Base-by-base conservation (phyloP, 2,113 vertebrate genomes). In the Anarrhichthys ocellatus region DNA sequence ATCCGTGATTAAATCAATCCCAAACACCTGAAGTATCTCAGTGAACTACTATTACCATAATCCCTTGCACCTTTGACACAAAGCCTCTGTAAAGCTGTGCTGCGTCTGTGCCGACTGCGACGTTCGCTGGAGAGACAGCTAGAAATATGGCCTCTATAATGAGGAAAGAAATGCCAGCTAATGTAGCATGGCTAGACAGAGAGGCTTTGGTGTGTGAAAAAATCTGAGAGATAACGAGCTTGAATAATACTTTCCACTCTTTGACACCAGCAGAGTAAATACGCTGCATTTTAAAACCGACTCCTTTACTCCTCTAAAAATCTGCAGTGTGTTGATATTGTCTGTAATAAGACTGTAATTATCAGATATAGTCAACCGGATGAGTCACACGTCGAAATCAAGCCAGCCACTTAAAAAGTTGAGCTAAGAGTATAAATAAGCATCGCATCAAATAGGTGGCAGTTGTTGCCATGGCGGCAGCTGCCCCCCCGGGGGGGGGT, bases 361-460 rank as follows among this genome's bases (percentile, higher is more conserved):
- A 81, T 77, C 15, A 64, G 62, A 71, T 38, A 71, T 34, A 27
- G 75, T 71, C 42, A 20, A 27, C 18, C 34, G 40, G 61, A 79
- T 85, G 75, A 90, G 24, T 88, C 83, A 80, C 20, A 62, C 73
- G 71, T 82, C 20, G 50, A 81, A 83, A 84, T 88, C 76, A 85
- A 76, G 72, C 64, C 67, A 66, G 76, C 44, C 70, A 70, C 76
- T 84, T 87, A 71, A 83, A 85, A 91, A 91, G 80, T 89, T 87
- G 73, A 87, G 76, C 82, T 24, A 67, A 78, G 89, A 84, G 85
- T 87, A 88, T 88, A 93, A 93, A 93, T 90, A 91, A 88, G 81
- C 68, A 67, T 56, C 5, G 69, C 38, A 78, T 85, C 56, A 73
- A 86, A 83, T 46, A 79, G 72, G 87, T 87, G 87, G 79, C 83